Evolutionary conservation across 92 coral and sea anemone species (phyloP), one percentile per base, ranked within the genome.

Genomic region (Umimayanthus chanpuru): DNA sequence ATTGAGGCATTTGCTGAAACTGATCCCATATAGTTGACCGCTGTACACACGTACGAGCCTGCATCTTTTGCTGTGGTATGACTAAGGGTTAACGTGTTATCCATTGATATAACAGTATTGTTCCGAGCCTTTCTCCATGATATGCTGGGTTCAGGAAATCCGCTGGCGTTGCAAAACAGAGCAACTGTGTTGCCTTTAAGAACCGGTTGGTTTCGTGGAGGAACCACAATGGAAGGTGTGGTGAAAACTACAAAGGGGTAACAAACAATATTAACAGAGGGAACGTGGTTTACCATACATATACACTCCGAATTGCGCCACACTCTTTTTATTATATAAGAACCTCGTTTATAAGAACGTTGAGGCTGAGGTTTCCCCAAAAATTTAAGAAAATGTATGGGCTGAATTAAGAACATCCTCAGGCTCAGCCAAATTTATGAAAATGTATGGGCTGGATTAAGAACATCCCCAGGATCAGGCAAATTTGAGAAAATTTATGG

Each of bases 11-110:
- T 11, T 44, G 25, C 50, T n/a, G 61, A 6, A 14, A 14, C 64
- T 7, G 16, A n/a, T 77, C 81, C 81, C 36, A 6, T 25, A 39
- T 77, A 65, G 9, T 77, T 77, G 12, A 18, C 9, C 30, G 81
- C 81, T 77, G 64, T 77, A 25, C 81, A 77, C 47, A 23, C 50
- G 81, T 77, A 77, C 1, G 28, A 23, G 14, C 39, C 81, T 44
- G 65, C 7, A 47, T 44, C 64, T 23, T 25, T 28, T 77, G 4
- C 25, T 55, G 61, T 10, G 26, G 11, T 15, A 41, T 23, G 38
- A 77, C 65, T 77, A 26, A 77, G 30, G 64, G 65, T 77, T 12
- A 77, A 47, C 5, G 5, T 43, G 65, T 44, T 77, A 43, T 11
- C 25, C 11, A 21, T 25, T 18, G 81, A 77, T 8, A 77, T 6